phyloP scores from a whole-genome alignment of 2,888 invertebrate species.

The Drosophila pseudotakahashii region DNA sequence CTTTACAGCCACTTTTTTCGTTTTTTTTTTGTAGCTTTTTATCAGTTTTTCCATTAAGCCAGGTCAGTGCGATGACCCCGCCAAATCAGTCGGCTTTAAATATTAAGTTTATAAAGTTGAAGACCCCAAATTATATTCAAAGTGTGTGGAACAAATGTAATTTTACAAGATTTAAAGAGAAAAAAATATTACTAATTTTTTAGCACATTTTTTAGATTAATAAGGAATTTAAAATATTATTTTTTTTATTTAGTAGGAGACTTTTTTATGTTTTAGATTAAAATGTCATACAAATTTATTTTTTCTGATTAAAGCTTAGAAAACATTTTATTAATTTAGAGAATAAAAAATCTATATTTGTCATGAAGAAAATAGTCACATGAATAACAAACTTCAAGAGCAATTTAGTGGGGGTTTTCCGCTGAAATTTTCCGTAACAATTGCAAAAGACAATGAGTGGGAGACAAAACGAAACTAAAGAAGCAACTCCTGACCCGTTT shows the following conservation, averaged over 20 bases:
- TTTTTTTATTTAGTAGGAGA: too few relatives aligned
- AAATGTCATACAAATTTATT: too few relatives aligned
- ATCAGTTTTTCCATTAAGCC: constrained; percentile 16
- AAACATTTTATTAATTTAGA: too few relatives aligned
- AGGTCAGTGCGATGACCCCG: constrained; percentile 18
- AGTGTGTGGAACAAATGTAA: neutral
- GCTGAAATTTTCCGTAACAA: constrained; percentile 60
- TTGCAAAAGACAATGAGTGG: constrained; percentile 50
- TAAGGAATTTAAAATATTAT: too few relatives aligned
- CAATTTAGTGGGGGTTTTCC: constrained; percentile 61
- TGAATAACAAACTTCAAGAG: constrained; percentile 24
- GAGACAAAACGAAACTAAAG: constrained; percentile 19
- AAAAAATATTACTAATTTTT: too few relatives aligned
- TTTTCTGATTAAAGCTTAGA: too few relatives aligned
- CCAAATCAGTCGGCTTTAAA: neutral
- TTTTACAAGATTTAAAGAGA: neutral
- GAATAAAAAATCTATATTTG: too few relatives aligned
- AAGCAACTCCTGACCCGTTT: constrained; percentile 69
- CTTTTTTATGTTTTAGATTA: too few relatives aligned
- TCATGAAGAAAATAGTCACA: neutral
- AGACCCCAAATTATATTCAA: neutral
- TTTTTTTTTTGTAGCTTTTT: constrained; percentile 1
- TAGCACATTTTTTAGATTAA: too few relatives aligned
- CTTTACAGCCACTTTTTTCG: constrained; percentile 35
- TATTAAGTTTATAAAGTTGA: neutral